Evolutionary conservation across 2,888 invertebrate species (phyloP).

Genomic region (Ochlodes sylvanus): DNA sequence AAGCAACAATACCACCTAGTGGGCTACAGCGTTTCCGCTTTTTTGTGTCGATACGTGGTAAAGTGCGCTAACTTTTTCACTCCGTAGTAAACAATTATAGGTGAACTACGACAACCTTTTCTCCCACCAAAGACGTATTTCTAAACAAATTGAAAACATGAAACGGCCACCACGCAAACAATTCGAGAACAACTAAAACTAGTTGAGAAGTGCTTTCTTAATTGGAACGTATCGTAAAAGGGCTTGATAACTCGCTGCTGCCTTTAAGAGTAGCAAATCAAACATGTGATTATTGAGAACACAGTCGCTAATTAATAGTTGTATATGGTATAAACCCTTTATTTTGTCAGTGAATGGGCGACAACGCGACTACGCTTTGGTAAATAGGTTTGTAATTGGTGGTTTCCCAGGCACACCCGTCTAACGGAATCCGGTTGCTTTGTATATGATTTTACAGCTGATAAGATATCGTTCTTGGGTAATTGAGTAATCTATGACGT

Average conservation of each 20-base stretch:
- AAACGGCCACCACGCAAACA: conserved; percentile 46
- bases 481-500: conserved; percentile 13
- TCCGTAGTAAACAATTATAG: background rate
- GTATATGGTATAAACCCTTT: conserved; percentile 48
- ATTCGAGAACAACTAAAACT: conserved; percentile 43
- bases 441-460: conserved; percentile 42
- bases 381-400: conserved; percentile 58
- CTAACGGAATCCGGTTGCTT: conserved; percentile 37
- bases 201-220: conserved; percentile 40
- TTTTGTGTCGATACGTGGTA: too few species aligned
- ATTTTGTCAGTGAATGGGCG: conserved; percentile 44
- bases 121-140: background rate
- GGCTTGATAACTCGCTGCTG: conserved; percentile 44
- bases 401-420: conserved; percentile 60
- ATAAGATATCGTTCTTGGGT: conserved; percentile 29
- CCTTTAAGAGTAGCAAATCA: conserved; percentile 50
- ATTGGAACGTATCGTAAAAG: conserved; percentile 37
- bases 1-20: too few species aligned
- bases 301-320: conserved; percentile 62
- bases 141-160: conserved; percentile 22
- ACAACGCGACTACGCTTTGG: conserved; percentile 16
- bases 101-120: background rate
- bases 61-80: too few species aligned
- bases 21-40: too few species aligned
- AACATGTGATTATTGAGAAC: conserved; percentile 56